A percentile compares a stretch with the other conserved stretches of the same genome.
Conservation (phyloP, 2,797 vertebrate species). For the Neosilurus hyrtlii region DNA sequence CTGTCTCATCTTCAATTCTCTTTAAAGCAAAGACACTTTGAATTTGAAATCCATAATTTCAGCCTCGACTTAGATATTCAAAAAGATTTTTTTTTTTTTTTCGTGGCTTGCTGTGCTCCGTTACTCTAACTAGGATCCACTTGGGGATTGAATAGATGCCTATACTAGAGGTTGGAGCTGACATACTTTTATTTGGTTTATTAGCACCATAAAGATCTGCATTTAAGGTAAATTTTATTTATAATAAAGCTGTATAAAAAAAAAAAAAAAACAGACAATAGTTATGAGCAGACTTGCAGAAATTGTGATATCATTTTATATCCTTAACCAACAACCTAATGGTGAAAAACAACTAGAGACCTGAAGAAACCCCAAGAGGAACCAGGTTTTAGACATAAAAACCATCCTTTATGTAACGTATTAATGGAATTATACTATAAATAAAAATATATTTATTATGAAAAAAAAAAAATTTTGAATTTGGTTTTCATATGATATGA, state of each 20-base stretch:
- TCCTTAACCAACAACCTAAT: not conserved
- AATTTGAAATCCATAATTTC: constrained; percentile 43
- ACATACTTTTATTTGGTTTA: not conserved
- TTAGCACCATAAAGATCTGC: not conserved
- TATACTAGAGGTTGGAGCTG: not conserved
- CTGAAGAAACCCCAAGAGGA: not conserved
- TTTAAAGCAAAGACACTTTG: constrained; percentile 38
- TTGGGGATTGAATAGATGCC: not conserved
- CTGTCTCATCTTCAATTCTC: constrained; percentile 45
- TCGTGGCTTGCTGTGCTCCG: not conserved
- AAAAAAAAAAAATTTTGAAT: too few species aligned
- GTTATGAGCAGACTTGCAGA: not conserved
- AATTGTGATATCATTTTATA: not conserved
- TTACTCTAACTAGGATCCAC: constrained; percentile 30
- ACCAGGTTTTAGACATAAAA: not conserved
- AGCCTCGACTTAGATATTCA: constrained; percentile 38
- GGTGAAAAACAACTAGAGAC: not conserved
- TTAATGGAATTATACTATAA: too few species aligned
- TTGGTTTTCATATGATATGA: too few species aligned
- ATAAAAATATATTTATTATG: too few species aligned
- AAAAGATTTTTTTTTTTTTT: constrained; percentile 19
- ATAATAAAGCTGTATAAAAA: not conserved
- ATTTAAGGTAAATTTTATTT: not conserved
- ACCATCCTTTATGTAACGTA: not conserved
- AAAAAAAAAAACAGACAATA: not conserved